phyloP scores from a whole-genome alignment of 92 coral and sea anemone species.

The Epizoanthus scotinus region DNA sequence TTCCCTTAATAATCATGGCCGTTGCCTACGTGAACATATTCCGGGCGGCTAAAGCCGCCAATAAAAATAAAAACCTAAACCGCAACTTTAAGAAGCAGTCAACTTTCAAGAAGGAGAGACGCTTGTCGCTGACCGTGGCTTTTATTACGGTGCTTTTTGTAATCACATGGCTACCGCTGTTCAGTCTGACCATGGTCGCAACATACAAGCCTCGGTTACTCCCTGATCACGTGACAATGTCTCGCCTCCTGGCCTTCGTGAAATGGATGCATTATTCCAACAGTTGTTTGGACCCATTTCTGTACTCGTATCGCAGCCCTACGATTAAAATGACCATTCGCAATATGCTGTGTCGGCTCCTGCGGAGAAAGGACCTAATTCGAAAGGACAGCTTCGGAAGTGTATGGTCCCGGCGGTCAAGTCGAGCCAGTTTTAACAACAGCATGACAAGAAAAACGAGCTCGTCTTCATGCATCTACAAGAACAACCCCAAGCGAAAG shows the following conservation, averaged over 20 bases:
- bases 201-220: slow-evolving; percentile 59
- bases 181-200: slow-evolving; percentile 60
- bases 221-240: slow-evolving; percentile 51
- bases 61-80: not conserved
- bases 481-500: not conserved
- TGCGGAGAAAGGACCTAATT: slow-evolving; percentile 45
- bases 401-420: not conserved
- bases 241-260: slow-evolving; percentile 73
- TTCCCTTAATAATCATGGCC: slow-evolving; percentile 68
- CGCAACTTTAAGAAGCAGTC: not conserved
- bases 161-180: slow-evolving; percentile 82
- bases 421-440: slow-evolving; percentile 35
- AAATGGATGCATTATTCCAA: slow-evolving; percentile 97
- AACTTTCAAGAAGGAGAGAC: slow-evolving; percentile 22
- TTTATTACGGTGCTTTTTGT: slow-evolving; percentile 74
- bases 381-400: not conserved
- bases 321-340: slow-evolving; percentile 63
- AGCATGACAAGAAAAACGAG: slow-evolving; percentile 1
- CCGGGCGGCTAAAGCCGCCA: slow-evolving; percentile 33
- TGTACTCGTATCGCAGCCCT: slow-evolving; percentile 88
- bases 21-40: slow-evolving; percentile 68
- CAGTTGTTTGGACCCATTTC: slow-evolving; percentile 80
- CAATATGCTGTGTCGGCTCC: slow-evolving; percentile 45
- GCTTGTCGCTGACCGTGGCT: slow-evolving; percentile 67
- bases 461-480: not conserved